Evolutionary conservation across 2,113 vertebrate species (phyloP).

Genomic region (Choloepus hoffmanni): DNA sequence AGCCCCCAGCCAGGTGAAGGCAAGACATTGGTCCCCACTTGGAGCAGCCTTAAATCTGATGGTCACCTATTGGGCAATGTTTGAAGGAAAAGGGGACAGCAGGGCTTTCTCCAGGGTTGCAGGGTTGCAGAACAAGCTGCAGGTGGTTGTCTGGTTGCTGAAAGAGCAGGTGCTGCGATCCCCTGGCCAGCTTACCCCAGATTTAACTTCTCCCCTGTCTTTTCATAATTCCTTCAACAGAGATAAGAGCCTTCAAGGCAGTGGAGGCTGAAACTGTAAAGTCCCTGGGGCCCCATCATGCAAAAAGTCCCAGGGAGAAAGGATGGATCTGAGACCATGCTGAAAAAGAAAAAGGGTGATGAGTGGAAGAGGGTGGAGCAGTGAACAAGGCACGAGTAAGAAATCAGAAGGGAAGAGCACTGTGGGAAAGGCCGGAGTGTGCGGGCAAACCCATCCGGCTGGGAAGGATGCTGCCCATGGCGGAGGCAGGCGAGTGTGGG

Average conservation of each 20-base stretch:
- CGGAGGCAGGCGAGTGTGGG: rapidly evolving
- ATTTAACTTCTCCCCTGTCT: neutral
- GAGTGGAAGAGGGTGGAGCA: neutral
- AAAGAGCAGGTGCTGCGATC: neutral
- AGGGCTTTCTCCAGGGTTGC: neutral
- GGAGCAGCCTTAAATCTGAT: neutral
- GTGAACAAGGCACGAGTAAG: rapidly evolving
- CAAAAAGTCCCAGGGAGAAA: neutral
- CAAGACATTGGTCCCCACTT: neutral
- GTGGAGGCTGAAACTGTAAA: neutral
- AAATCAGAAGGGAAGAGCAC: neutral
- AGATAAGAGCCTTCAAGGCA: conserved; percentile 28
- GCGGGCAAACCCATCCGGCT: neutral
- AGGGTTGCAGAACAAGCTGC: neutral
- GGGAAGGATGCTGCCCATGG: neutral
- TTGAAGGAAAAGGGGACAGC: neutral
- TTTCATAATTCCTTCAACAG: conserved; percentile 42
- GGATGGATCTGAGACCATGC: neutral
- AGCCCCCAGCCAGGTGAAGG: neutral
- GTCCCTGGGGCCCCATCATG: neutral
- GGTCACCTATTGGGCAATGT: neutral
- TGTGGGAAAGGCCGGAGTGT: rapidly evolving
- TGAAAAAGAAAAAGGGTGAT: neutral
- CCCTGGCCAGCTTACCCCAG: neutral
- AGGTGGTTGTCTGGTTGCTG: neutral